Evolutionary conservation across 2,888 invertebrate species (phyloP), one percentile per base, ranked within the genome.

Genomic region (Nowickia ferox): DNA sequence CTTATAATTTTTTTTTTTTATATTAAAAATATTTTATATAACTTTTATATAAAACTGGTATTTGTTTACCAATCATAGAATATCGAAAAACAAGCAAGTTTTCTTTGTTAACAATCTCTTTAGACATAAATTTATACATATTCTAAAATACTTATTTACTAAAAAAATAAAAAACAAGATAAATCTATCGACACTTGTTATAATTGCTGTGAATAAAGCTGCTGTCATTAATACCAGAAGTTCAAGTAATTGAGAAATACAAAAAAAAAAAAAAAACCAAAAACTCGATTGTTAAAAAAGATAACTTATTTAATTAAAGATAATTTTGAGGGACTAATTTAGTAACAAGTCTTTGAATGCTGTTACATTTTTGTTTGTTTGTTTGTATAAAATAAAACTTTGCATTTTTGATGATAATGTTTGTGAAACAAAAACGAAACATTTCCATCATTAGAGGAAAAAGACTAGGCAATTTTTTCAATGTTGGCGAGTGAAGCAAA

Each of bases 131-230:
- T 42, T 17, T 11, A 38, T 38, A 63, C 11, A 19, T n/a, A n/a
- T 4, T 55, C 30, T 19, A 1, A 5, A 44, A 3, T 19, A 42
- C 61, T 9, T n/a, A 19, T n/a, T 17, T 40, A 59, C 40, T 10
- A 61, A 22, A 22, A 15, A 63, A 44, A 63, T 44, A 19, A 42
- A 10, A 2, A 38, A 11, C 46, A n/a, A 69, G 55, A 63, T 30
- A 65, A 53, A 68, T 68, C 51, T 53, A 59, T 59, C 51, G 30
- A 44, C 74, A 75, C 74, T 59, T 68, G 59, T 22, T 61, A n/a
- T 48, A 68, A 53, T 59, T 77, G 4, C 42, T 44, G 38, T 11
- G n/a, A 40, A 57, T 48, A 38, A 19, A 59, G 5, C 6, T 42
- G 48, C 15, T 44, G n/a, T 17, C 17, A 2, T 53, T 59, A 19